These are phyloP conservation scores for Clitarchus hookeri DNA, from an alignment of 2,888 invertebrate genomes.

Conservation along the genomic window DNA sequence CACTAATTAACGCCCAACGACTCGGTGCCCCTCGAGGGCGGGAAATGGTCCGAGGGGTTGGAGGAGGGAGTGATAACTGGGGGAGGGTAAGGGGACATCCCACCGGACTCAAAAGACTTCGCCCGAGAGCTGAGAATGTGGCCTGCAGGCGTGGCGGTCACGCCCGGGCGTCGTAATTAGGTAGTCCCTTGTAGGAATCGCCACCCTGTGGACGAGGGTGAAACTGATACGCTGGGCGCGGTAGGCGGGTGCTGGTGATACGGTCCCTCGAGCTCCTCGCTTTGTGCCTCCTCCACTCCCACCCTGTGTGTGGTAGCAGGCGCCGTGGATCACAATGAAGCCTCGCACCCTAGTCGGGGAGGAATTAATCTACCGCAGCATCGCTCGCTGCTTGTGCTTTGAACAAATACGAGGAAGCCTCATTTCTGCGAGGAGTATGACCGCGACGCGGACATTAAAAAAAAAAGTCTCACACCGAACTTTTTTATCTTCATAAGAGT, in stretches of 20 bases:
- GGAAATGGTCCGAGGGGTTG: neutral
- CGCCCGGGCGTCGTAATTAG: neutral
- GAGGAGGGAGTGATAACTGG: neutral
- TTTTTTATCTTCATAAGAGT: too few relatives aligned
- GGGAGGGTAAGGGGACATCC: neutral
- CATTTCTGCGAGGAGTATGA: too few relatives aligned
- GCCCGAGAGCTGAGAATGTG: neutral
- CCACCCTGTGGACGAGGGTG: neutral
- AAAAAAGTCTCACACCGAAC: too few relatives aligned
- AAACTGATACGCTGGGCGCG: neutral
- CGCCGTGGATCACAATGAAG: neutral
- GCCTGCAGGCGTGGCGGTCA: neutral
- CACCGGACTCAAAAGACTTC: neutral
- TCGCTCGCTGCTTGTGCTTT: neutral
- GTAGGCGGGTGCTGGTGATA: neutral
- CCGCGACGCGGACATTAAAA: too few relatives aligned
- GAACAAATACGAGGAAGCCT: neutral
- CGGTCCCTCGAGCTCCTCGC: neutral
- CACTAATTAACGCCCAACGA: slow-evolving; percentile 6
- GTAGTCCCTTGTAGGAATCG: neutral
- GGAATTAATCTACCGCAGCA: slow-evolving; percentile 1
- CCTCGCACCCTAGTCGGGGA: neutral
- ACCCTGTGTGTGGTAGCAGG: neutral
- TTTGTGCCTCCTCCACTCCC: neutral
- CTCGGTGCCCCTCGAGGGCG: neutral